phyloP scores from a whole-genome alignment of 2,113 vertebrate genomes.

The Acanthisitta chloris region DNA sequence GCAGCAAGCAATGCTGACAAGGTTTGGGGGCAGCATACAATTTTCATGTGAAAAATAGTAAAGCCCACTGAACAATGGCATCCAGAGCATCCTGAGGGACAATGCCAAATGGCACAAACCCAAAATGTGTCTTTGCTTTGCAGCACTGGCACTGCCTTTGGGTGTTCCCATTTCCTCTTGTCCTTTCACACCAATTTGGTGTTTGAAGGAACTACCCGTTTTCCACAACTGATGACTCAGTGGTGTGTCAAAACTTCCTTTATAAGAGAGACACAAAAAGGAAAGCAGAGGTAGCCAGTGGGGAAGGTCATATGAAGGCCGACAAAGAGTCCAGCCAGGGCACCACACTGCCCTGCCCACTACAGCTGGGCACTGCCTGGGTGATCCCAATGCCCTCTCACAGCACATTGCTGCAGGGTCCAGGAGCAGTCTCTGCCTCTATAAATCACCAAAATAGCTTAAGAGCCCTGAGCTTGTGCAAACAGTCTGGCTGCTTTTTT shows the following conservation, averaged over 20 bases:
- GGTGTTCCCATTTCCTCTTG: neutral
- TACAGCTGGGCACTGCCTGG: rapidly evolving
- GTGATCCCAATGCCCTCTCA: neutral
- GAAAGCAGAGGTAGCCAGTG: neutral
- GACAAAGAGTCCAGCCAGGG: neutral
- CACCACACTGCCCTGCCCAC: neutral
- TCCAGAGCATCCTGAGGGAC: neutral
- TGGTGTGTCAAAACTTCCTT: neutral
- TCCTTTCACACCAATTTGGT: rapidly evolving
- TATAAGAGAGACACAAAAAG: neutral
- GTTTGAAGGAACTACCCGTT: neutral
- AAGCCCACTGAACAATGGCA: neutral
- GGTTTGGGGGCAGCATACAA: neutral
- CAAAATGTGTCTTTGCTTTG: neutral
- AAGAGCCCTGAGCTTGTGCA: neutral
- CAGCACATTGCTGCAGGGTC: rapidly evolving
- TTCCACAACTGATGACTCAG: neutral
- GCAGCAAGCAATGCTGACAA: neutral
- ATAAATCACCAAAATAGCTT: neutral
- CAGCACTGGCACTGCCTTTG: neutral
- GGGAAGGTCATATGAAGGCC: neutral
- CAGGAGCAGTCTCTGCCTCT: neutral
- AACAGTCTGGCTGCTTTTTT: neutral
- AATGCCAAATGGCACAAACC: neutral
- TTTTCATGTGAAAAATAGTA: neutral